phyloP scores from a whole-genome alignment of 1,140 invertebrate genomes.

The Melanaphis sacchari region DNA sequence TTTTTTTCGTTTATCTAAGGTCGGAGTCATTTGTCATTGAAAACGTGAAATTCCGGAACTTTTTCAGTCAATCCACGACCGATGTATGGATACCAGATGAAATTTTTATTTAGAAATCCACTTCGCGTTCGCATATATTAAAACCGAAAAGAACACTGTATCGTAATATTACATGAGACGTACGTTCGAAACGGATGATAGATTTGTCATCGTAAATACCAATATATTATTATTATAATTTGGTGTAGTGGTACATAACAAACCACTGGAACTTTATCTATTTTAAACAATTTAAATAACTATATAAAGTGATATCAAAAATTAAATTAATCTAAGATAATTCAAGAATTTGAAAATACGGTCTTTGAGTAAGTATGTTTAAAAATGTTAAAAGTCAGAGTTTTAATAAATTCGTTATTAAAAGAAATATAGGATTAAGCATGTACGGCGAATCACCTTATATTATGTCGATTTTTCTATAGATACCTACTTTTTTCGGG shows the following conservation, averaged over 20 bases:
- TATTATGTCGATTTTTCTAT: not conserved
- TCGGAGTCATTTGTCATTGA: slow-evolving; percentile 12
- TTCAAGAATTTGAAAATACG: no score
- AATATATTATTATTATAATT: no score
- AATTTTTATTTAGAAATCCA: not conserved
- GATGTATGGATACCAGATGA: not conserved
- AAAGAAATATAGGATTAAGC: no score
- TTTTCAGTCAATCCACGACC: not conserved
- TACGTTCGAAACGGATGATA: not conserved
- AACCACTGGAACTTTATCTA: no score
- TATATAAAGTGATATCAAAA: no score
- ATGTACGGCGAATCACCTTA: no score
- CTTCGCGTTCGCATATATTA: not conserved
- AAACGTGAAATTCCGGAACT: slow-evolving; percentile 19
- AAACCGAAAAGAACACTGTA: not conserved
- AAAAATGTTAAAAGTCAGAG: no score
- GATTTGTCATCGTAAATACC: not conserved
- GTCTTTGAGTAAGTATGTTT: no score
- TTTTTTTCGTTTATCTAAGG: not conserved
- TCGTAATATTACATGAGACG: not conserved
- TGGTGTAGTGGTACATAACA: no score
- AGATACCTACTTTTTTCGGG: not conserved
- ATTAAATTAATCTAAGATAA: no score
- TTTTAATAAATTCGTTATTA: no score
- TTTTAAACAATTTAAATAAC: no score